Conservation (phyloP, 2,113 vertebrate species). For the Lutjanus erythropterus region DNA sequence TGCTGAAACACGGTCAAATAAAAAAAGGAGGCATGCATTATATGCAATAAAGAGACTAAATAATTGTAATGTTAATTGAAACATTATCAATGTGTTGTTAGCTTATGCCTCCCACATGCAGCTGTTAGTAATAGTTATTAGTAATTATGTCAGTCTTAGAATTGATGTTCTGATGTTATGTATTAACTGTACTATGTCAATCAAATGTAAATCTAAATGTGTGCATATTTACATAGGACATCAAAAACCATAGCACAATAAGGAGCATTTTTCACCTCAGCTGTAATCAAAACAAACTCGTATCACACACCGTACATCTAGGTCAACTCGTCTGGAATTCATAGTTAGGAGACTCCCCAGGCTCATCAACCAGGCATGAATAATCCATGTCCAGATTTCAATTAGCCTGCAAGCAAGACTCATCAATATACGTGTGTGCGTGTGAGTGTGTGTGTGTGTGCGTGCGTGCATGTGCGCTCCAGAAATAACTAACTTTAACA, state of each 20-base stretch:
- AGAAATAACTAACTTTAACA: slow-evolving; percentile 68
- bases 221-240: background rate
- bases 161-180: no score
- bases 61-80: no score
- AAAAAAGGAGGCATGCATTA: background rate
- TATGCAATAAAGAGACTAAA: no score
- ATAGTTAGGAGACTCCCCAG: slow-evolving; percentile 67
- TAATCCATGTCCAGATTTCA: slow-evolving; percentile 80
- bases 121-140: no score
- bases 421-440: slow-evolving; percentile 55
- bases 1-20: background rate
- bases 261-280: slow-evolving; percentile 1
- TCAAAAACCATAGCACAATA: background rate
- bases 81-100: no score
- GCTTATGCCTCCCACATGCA: no score
- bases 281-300: slow-evolving; percentile 30
- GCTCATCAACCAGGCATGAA: slow-evolving; percentile 76
- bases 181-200: background rate
- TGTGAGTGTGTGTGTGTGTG: slow-evolving; percentile 8
- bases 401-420: slow-evolving; percentile 71
- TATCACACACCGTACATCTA: slow-evolving; percentile 48
- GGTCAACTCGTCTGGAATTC: slow-evolving; percentile 73
- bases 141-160: no score
- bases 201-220: background rate
- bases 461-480: background rate